Percentiles rank a stretch among this genome's conserved stretches.
Conservation (phyloP, 1,140 invertebrate genomes). For the Tribolium madens region DNA sequence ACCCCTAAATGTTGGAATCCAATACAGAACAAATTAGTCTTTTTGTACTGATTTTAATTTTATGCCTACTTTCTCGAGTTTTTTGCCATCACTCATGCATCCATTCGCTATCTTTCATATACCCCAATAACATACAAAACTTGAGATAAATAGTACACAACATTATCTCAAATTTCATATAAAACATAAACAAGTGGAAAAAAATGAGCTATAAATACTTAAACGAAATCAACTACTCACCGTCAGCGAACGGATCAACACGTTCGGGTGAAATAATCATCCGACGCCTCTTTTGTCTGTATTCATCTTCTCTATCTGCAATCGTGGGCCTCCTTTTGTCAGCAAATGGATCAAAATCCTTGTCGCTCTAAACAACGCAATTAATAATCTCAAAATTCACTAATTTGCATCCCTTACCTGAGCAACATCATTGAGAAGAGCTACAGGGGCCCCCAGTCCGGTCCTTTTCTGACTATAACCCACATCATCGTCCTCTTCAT, state of each 20-base stretch:
- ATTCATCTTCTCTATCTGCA: constrained; percentile 97
- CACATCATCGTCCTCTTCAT: constrained; percentile 91
- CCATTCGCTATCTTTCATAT: constrained; percentile 55
- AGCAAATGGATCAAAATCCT: constrained; percentile 97
- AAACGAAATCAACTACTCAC: constrained; percentile 71
- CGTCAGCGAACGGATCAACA: constrained; percentile 97
- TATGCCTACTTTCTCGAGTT: constrained; percentile 41
- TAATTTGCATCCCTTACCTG: constrained; percentile 74
- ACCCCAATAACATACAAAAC: constrained; percentile 59
- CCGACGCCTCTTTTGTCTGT: constrained; percentile 86
- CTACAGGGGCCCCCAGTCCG: constrained; percentile 87
- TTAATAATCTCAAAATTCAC: constrained; percentile 9
- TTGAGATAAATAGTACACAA: constrained; percentile 8
- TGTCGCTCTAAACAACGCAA: constrained; percentile 77
- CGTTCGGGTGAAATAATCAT: constrained; percentile 97
- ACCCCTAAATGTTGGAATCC: constrained; percentile 58
- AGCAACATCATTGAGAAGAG: constrained; percentile 90
- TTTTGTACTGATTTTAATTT: constrained; percentile 50
- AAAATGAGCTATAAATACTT: not conserved
- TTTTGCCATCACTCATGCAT: constrained; percentile 33
- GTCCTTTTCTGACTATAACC: constrained; percentile 77
- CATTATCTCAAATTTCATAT: constrained; percentile 37
- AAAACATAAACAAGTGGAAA: constrained; percentile 38
- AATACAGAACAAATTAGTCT: constrained; percentile 62
- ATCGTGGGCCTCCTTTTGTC: constrained; percentile 91